These are phyloP conservation scores for Channa maculata DNA, from an alignment of 2,113 vertebrate genomes.

Conservation along the genomic window DNA sequence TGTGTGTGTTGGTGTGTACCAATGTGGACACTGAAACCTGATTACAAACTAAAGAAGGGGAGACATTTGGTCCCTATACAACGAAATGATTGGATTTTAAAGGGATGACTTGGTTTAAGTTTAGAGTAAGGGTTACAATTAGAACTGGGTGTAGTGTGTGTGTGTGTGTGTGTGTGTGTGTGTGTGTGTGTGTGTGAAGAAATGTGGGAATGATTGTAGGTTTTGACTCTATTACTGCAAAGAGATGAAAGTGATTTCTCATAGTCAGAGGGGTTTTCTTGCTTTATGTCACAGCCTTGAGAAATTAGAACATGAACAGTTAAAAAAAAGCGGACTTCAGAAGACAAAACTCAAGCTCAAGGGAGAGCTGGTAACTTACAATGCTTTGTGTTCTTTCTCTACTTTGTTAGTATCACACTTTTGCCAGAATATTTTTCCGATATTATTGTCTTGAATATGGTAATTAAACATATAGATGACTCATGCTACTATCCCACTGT, in stretches of 20 bases:
- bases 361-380: constrained; percentile 13
- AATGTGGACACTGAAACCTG: no score
- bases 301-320: constrained; percentile 30
- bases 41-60: no score
- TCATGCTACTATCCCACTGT: background rate
- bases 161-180: no score
- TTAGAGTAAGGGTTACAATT: no score
- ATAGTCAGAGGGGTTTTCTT: constrained; percentile 27
- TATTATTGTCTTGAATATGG: constrained; percentile 27
- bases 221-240: constrained; percentile 63
- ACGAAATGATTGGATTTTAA: no score
- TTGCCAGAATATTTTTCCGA: background rate
- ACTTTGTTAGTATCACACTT: background rate
- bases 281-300: constrained; percentile 30
- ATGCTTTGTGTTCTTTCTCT: constrained; percentile 1
- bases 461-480: constrained; percentile 32
- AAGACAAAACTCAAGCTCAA: no score
- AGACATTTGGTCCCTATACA: no score
- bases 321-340: no score
- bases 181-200: background rate
- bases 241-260: constrained; percentile 57
- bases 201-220: constrained; percentile 43
- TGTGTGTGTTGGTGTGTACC: no score
- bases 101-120: no score
- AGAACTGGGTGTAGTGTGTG: no score